phyloP scores from a whole-genome alignment of 2,888 invertebrate species.

The Drosophila rellima region DNA sequence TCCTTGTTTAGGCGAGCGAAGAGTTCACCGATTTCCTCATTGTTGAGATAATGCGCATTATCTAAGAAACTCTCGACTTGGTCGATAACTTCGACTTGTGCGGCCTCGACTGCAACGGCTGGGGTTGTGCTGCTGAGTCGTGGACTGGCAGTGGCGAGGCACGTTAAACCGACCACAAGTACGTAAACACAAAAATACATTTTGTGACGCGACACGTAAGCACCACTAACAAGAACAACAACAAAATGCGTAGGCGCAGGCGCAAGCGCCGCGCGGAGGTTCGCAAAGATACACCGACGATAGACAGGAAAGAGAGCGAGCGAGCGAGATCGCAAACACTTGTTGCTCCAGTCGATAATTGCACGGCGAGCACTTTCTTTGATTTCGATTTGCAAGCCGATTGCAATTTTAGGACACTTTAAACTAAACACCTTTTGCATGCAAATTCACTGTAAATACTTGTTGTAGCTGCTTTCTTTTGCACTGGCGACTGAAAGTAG shows the following conservation, averaged over 20 bases:
- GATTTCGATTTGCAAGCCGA: slow-evolving; percentile 22
- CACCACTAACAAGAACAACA: slow-evolving; percentile 46
- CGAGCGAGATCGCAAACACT: slow-evolving; percentile 27
- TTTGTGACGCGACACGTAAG: slow-evolving; percentile 59
- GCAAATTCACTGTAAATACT: slow-evolving; percentile 6
- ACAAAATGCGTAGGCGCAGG: slow-evolving; percentile 54
- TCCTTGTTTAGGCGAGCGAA: slow-evolving; percentile 88
- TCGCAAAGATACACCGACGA: background rate
- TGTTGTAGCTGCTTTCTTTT: slow-evolving; percentile 44
- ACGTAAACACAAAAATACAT: slow-evolving; percentile 48
- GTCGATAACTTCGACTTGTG: slow-evolving; percentile 55
- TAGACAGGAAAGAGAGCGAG: background rate
- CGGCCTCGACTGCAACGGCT: slow-evolving; percentile 4
- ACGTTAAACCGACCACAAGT: slow-evolving; percentile 32
- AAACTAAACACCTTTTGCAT: slow-evolving; percentile 11
- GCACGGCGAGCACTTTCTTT: slow-evolving; percentile 32
- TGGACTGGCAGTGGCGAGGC: slow-evolving; percentile 28
- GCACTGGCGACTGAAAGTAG: slow-evolving; percentile 11
- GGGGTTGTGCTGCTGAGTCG: slow-evolving; percentile 7
- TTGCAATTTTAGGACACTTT: slow-evolving; percentile 11
- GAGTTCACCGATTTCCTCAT: slow-evolving; percentile 89
- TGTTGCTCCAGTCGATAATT: slow-evolving; percentile 45
- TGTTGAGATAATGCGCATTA: slow-evolving; percentile 88
- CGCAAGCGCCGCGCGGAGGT: slow-evolving; percentile 39
- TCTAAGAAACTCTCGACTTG: slow-evolving; percentile 75